phyloP scores from a whole-genome alignment of 2,888 invertebrate genomes.

The Sarcophaga variegata region DNA sequence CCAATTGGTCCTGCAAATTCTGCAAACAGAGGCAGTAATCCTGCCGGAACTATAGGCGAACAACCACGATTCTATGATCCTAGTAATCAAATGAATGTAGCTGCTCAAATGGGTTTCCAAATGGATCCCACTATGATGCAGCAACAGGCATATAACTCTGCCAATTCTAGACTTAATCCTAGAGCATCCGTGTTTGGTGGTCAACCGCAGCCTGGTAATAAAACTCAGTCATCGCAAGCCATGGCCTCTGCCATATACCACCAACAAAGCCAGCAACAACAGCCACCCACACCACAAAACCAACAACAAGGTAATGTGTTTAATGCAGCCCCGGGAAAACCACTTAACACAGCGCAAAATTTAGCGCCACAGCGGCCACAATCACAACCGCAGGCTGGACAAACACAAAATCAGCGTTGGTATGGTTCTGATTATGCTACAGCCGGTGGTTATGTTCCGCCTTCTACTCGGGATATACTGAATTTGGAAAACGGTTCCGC shows the following conservation, averaged over 20 bases:
- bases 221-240: slow-evolving; percentile 70
- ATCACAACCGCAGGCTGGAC: slow-evolving; percentile 78
- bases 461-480: slow-evolving; percentile 77
- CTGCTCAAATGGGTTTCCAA: slow-evolving; percentile 75
- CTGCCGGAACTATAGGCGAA: slow-evolving; percentile 72
- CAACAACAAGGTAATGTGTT: slow-evolving; percentile 74
- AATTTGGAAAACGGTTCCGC: slow-evolving; percentile 79
- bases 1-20: slow-evolving; percentile 77
- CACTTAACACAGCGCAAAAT: slow-evolving; percentile 66
- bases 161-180: slow-evolving; percentile 85
- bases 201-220: slow-evolving; percentile 70
- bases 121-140: slow-evolving; percentile 74
- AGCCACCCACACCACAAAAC: slow-evolving; percentile 75
- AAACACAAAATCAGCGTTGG: slow-evolving; percentile 74
- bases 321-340: slow-evolving; percentile 70
- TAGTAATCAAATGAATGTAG: slow-evolving; percentile 65
- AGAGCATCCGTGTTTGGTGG: slow-evolving; percentile 88
- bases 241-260: slow-evolving; percentile 61
- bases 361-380: slow-evolving; percentile 75
- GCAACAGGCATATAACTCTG: slow-evolving; percentile 70
- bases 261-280: slow-evolving; percentile 68
- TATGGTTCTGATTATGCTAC: slow-evolving; percentile 74
- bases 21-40: slow-evolving; percentile 65
- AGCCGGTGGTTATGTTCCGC: slow-evolving; percentile 73
- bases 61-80: slow-evolving; percentile 76